Evolutionary conservation across 2,888 invertebrate genomes (phyloP), one percentile per base, ranked within the genome.

Genomic region (Caenorhabditis macrosperma): DNA sequence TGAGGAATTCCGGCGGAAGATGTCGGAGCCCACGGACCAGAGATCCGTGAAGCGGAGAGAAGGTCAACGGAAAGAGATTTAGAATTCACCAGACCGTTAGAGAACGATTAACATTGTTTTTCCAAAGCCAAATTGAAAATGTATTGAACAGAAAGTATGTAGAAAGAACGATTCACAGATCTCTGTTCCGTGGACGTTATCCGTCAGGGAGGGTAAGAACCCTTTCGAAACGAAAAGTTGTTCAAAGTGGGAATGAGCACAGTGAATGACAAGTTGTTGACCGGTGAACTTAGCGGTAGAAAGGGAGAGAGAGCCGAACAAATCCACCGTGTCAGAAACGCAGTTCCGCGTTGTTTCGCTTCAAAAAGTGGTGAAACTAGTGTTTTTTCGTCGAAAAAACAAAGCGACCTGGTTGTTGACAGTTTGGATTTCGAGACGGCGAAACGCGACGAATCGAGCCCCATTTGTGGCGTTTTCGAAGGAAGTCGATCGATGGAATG

Each of bases 281-380:
- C 72, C 55, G 64, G 48, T 50, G 50, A 55, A 72, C 71, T 72
- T 72, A 69, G 41, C 41, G 30, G 44, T 48, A 17, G n/a, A n/a
- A n/a, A n/a, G n/a, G n/a, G n/a, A n/a, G n/a, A n/a, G n/a, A 28
- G 46, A 26, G 17, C 24, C 35, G 24, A 38, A 59, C 41, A 59
- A 33, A 50, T 60, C 30, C 35, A 48, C 26, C 33, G 28, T 46
- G 33, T 26, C 44, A 44, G 12, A 38, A 38, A 35, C 48, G 48
- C 30, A 71, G 71, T 72, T 72, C 71, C 71, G 71, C 63, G 71
- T 71, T 44, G 30, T 54, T 54, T 44, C 35, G 6, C 41, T 33
- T 60, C 46, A 61, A 72, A 52, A 72, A 72, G 57, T 35, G 57
- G 72, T 63, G 63, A 57, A 72, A 72, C 63, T 72, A 38, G 69